Percentiles rank a stretch among this genome's conserved stretches.
Evolutionary conservation across 2,113 vertebrate genomes (phyloP).

Genomic region (Carassius gibelio): DNA sequence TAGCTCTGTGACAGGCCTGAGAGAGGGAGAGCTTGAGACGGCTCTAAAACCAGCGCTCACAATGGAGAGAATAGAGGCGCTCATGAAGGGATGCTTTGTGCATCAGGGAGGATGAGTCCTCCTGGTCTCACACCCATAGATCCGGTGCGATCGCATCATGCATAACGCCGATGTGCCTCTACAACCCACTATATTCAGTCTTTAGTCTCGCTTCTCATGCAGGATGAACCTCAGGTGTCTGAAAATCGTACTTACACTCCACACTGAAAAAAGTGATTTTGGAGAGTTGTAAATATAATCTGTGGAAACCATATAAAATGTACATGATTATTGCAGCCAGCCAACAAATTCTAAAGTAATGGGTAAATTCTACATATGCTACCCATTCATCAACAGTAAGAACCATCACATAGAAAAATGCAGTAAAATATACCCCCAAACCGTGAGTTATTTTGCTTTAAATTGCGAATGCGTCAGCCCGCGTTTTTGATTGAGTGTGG

Average conservation of each 20-base stretch:
- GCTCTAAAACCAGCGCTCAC: constrained; percentile 28
- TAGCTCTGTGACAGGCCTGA: constrained; percentile 56
- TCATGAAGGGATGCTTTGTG: constrained; percentile 76
- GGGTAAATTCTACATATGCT: too few relatives aligned
- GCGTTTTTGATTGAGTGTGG: too few relatives aligned
- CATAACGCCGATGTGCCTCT: constrained; percentile 54
- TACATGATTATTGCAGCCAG: too few relatives aligned
- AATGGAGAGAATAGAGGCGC: constrained; percentile 61
- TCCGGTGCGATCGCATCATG: constrained; percentile 71
- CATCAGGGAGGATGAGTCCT: constrained; percentile 61
- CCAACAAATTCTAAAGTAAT: too few relatives aligned
- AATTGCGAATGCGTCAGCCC: too few relatives aligned
- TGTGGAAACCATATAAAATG: too few relatives aligned
- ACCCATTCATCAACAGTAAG: too few relatives aligned
- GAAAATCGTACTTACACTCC: neutral
- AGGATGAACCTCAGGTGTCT: constrained; percentile 54
- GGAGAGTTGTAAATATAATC: too few relatives aligned
- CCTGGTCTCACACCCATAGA: constrained; percentile 60
- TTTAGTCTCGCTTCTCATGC: constrained; percentile 61
- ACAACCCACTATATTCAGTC: constrained; percentile 66
- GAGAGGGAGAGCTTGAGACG: constrained; percentile 27
- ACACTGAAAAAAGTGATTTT: too few relatives aligned
- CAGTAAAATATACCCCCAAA: too few relatives aligned
- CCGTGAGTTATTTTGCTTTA: too few relatives aligned
- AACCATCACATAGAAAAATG: too few relatives aligned